These are phyloP conservation scores for Nephrotoma appendiculata DNA, from an alignment of 2,888 invertebrate species.

Conservation along the genomic window DNA sequence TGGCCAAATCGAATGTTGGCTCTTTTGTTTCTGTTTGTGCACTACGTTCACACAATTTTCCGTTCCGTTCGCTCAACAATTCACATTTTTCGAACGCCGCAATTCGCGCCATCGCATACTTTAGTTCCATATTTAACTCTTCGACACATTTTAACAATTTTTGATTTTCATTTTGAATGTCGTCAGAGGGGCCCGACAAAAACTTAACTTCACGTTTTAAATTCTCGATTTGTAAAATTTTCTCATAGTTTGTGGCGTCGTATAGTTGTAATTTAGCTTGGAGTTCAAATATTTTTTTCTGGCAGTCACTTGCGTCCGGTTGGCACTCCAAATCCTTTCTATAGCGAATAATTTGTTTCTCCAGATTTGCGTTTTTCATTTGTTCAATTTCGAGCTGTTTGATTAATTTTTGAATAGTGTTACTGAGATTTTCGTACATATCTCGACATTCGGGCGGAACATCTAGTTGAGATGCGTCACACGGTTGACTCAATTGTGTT, in stretches of 20 bases:
- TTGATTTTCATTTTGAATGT: conserved; percentile 1
- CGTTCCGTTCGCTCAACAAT: not conserved
- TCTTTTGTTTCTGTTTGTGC: not conserved
- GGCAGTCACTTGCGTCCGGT: not conserved
- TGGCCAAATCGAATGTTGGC: not conserved
- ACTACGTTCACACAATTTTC: not conserved
- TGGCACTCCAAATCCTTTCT: not conserved
- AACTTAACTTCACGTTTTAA: not conserved
- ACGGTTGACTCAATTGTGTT: not conserved
- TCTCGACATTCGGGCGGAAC: not conserved
- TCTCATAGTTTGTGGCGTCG: not conserved
- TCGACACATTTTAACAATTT: not conserved
- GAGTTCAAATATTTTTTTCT: not conserved
- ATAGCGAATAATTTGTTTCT: not conserved
- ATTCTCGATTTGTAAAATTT: conserved; percentile 1
- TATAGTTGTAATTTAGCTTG: not conserved
- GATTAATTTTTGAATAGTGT: not conserved
- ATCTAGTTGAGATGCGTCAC: not conserved
- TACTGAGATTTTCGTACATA: not conserved
- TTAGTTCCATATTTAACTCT: not conserved
- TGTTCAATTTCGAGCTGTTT: not conserved
- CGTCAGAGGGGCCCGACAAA: not conserved
- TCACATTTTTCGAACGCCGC: not conserved
- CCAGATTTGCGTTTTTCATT: not conserved
- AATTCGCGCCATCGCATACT: not conserved